phyloP scores from a whole-genome alignment of 2,113 vertebrate genomes.

The Sitta europaea region DNA sequence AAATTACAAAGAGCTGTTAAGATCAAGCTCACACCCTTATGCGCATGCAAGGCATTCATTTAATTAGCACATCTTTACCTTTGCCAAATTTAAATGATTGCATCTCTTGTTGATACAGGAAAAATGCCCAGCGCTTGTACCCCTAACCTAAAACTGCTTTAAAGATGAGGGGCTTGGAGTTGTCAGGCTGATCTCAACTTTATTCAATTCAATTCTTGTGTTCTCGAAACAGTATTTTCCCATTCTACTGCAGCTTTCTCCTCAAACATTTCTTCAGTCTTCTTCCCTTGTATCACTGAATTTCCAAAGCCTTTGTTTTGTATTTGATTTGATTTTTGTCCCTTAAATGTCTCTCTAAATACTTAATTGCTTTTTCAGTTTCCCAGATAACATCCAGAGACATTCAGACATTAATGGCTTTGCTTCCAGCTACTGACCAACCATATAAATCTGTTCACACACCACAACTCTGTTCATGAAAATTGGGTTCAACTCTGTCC shows the following conservation, averaged over 20 bases:
- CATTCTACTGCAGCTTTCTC: neutral
- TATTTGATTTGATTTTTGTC: neutral
- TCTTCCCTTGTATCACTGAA: neutral
- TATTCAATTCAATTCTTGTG: neutral
- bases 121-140: neutral
- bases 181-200: neutral
- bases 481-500: neutral
- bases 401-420: constrained; percentile 4
- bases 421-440: constrained; percentile 37
- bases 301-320: neutral
- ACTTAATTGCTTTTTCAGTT: constrained; percentile 11
- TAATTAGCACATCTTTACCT: neutral
- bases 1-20: neutral
- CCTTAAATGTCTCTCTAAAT: constrained; percentile 10
- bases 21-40: neutral
- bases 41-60: neutral
- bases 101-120: neutral
- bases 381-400: constrained; percentile 22
- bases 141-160: neutral
- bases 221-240: neutral
- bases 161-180: neutral
- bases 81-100: neutral
- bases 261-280: neutral
- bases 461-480: neutral
- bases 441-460: constrained; percentile 39